Evolutionary conservation across 2,888 invertebrate genomes (phyloP).

Genomic region (Adela reaumurella): DNA sequence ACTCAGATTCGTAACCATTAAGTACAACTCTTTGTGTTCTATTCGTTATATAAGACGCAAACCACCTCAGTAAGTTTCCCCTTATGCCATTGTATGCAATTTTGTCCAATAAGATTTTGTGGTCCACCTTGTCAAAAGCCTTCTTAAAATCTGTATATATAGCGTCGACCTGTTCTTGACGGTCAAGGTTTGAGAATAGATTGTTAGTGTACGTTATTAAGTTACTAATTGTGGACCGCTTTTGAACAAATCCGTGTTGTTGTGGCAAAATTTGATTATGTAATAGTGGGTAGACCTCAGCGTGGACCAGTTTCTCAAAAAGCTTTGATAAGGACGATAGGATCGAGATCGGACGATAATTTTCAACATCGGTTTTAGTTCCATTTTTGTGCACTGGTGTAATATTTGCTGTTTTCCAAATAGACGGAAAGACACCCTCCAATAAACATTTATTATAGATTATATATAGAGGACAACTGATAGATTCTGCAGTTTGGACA

Average conservation of each 20-base stretch:
- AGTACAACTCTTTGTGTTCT: constrained; percentile 11
- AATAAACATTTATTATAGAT: constrained; percentile 4
- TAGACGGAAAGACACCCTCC: constrained; percentile 8
- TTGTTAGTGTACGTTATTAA: background rate
- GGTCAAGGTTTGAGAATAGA: background rate
- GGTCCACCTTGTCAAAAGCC: constrained; percentile 11
- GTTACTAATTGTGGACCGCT: background rate
- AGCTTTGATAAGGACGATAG: constrained; percentile 9
- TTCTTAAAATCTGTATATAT: constrained; percentile 10
- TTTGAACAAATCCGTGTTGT: constrained; percentile 11
- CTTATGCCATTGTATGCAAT: constrained; percentile 9
- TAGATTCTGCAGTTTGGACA: background rate
- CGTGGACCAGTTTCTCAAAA: constrained; percentile 12
- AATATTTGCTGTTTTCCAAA: constrained; percentile 11
- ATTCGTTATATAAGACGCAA: constrained; percentile 11
- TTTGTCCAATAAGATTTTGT: constrained; percentile 8
- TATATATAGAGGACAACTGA: background rate
- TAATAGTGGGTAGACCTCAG: constrained; percentile 8
- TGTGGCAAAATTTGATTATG: constrained; percentile 9
- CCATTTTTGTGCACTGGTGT: constrained; percentile 10
- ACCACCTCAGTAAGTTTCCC: constrained; percentile 8
- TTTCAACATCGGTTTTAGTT: constrained; percentile 7
- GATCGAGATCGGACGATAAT: constrained; percentile 7
- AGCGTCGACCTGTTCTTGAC: background rate
- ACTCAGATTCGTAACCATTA: constrained; percentile 7